Conservation (phyloP, 2,113 vertebrate genomes). For the Thinocorus orbignyianus region DNA sequence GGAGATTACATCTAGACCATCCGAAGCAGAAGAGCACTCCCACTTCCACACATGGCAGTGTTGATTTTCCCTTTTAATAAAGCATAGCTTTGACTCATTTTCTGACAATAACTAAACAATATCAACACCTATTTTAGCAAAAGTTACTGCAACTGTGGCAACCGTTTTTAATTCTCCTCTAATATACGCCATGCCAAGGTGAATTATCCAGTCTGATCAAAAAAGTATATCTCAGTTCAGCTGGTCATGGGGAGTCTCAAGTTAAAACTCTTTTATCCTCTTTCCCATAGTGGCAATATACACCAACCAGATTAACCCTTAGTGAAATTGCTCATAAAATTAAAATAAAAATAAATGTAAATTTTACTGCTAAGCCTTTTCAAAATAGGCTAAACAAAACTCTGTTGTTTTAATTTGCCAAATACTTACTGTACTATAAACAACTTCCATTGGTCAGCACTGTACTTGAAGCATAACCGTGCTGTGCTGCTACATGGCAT, state of each 20-base stretch:
- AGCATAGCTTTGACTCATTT: rapidly evolving
- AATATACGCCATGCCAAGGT: neutral
- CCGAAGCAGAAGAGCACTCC: neutral
- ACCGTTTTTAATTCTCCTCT: neutral
- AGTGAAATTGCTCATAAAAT: neutral
- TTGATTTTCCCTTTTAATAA: neutral
- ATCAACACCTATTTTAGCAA: neutral
- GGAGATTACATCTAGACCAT: neutral
- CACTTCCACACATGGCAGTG: neutral
- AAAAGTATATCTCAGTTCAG: neutral
- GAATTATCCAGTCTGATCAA: neutral
- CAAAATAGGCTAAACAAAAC: neutral
- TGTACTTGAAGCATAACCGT: neutral
- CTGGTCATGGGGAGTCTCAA: neutral
- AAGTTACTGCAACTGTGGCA: neutral
- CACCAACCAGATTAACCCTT: neutral
- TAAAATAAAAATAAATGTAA: neutral
- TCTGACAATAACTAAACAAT: neutral
- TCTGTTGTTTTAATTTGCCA: neutral
- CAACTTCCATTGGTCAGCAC: neutral
- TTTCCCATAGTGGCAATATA: neutral
- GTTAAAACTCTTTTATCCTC: neutral
- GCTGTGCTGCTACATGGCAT: neutral
- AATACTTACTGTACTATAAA: neutral
- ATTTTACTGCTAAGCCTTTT: neutral